Conservation (phyloP, 2,888 invertebrate genomes). For the Matsumyia berberina region DNA sequence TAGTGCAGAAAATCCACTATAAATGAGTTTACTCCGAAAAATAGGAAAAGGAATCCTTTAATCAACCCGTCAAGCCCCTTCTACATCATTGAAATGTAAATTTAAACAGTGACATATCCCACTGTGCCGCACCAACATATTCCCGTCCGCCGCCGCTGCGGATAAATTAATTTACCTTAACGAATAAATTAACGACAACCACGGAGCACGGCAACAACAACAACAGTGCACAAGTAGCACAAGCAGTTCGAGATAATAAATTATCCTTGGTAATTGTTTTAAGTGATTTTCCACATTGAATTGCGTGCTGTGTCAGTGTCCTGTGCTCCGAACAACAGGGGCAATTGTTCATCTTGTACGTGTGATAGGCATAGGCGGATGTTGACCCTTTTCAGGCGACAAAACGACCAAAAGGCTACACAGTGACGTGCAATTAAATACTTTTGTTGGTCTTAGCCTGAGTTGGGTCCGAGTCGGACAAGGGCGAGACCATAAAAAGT, state of each 20-base stretch:
- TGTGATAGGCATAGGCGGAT: slow-evolving; percentile 30
- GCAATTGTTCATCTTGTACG: slow-evolving; percentile 55
- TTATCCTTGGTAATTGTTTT: slow-evolving; percentile 64
- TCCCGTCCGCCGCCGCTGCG: not conserved
- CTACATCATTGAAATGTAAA: slow-evolving; percentile 42
- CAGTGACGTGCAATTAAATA: slow-evolving; percentile 55
- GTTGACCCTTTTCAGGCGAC: slow-evolving; percentile 57
- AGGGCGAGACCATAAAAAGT: not conserved
- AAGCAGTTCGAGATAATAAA: slow-evolving; percentile 62
- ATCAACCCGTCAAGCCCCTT: slow-evolving; percentile 24
- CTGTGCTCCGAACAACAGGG: slow-evolving; percentile 29
- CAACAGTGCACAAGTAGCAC: slow-evolving; percentile 11
- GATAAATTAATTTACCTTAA: slow-evolving; percentile 68
- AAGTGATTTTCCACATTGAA: slow-evolving; percentile 66
- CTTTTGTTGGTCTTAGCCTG: slow-evolving; percentile 30
- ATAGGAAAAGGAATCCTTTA: slow-evolving; percentile 19
- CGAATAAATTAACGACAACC: slow-evolving; percentile 61
- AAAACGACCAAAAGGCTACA: slow-evolving; percentile 26
- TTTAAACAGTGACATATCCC: slow-evolving; percentile 25
- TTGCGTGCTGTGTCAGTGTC: slow-evolving; percentile 42
- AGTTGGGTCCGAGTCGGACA: slow-evolving; percentile 2
- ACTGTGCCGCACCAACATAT: not conserved
- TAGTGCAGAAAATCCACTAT: not conserved
- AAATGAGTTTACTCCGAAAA: slow-evolving; percentile 15
- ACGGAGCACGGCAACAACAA: slow-evolving; percentile 29